Evolutionary conservation across 2,797 vertebrate species (phyloP), one percentile per base, ranked within the genome.

Genomic region (Acipenser ruthenus): DNA sequence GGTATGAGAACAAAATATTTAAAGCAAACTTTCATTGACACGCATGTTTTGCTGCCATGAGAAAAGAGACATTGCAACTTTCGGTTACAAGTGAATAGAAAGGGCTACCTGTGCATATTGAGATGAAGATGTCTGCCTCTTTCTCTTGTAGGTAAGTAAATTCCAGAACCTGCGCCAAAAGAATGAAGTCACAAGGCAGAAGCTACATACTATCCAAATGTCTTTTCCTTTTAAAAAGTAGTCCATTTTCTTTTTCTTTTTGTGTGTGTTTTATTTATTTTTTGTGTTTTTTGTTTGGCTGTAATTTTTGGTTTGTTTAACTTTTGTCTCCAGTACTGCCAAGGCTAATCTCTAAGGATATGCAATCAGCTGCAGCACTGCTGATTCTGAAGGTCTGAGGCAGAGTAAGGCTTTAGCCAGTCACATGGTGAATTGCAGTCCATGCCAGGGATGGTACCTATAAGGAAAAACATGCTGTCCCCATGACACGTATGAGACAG

Each of bases 101-200:
- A 15, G 63, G 23, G 69, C 86, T 96, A 97, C 95, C 95, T 95
- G 88, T 66, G 55, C 23, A 55, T 86, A 81, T 81, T 80, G 73
- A 55, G 82, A 69, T 13, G 77, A 50, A 49, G 84, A 37, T 47
- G 75, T 80, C 71, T 82, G 82, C 74, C 81, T 80, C 77, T 75
- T 87, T 80, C 84, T 88, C 82, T 89, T 87, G 68, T 69, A 61
- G 9, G 82, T 87, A 75, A 93, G 84, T 74, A 88, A 71, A 69
- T 85, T 91, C 92, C 90, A 90, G 70, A 96, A 67, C 51, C 83
- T 77, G 48, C 80, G 80, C 94, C 94, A 95, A 63, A 95, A 81
- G 75, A 94, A 82, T 0, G 90, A 91, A 71, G 89, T 92, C 73
- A 94, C 87, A 69, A 94, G 76, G 73, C 91, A 95, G 72, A 95